A percentile compares a stretch with the other conserved stretches of the same genome.
Evolutionary conservation across 2,797 vertebrate genomes (phyloP).

Genomic region (Serranus cabrilla): DNA sequence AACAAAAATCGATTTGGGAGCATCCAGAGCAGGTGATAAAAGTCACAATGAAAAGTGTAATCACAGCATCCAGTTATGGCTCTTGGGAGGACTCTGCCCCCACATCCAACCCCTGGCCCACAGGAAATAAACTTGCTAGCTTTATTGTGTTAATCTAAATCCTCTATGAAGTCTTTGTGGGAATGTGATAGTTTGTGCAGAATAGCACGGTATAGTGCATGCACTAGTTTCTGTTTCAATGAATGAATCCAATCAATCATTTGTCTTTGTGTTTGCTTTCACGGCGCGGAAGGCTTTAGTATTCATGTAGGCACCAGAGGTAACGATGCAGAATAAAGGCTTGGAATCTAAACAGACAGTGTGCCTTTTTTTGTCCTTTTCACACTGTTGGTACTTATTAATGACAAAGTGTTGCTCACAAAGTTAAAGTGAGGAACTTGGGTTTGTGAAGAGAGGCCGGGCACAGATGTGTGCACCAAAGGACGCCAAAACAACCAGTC

Average conservation of each 20-base stretch:
- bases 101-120: slow-evolving; percentile 44
- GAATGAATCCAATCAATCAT: slow-evolving; percentile 58
- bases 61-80: slow-evolving; percentile 48
- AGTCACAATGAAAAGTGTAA: slow-evolving; percentile 66
- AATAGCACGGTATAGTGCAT: slow-evolving; percentile 5
- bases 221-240: slow-evolving; percentile 49
- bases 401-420: slow-evolving; percentile 40
- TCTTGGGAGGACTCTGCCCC: slow-evolving; percentile 52
- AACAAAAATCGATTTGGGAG: slow-evolving; percentile 66
- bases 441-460: slow-evolving; percentile 11
- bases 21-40: slow-evolving; percentile 60
- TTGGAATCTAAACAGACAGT: slow-evolving; percentile 32
- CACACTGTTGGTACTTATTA: slow-evolving; percentile 16
- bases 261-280: slow-evolving; percentile 40
- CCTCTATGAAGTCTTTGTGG: slow-evolving; percentile 41
- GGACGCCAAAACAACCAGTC: slow-evolving; percentile 16
- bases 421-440: slow-evolving; percentile 32
- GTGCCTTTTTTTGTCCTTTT: slow-evolving; percentile 30
- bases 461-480: slow-evolving; percentile 1
- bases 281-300: slow-evolving; percentile 25
- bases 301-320: slow-evolving; percentile 34
- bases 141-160: slow-evolving; percentile 63
- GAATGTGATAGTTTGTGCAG: slow-evolving; percentile 35
- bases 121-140: slow-evolving; percentile 56
- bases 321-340: slow-evolving; percentile 47